Evolutionary conservation across 2,797 vertebrate species (phyloP), one percentile per base, ranked within the genome.

Genomic region (Oryzias dopingdopingensis): DNA sequence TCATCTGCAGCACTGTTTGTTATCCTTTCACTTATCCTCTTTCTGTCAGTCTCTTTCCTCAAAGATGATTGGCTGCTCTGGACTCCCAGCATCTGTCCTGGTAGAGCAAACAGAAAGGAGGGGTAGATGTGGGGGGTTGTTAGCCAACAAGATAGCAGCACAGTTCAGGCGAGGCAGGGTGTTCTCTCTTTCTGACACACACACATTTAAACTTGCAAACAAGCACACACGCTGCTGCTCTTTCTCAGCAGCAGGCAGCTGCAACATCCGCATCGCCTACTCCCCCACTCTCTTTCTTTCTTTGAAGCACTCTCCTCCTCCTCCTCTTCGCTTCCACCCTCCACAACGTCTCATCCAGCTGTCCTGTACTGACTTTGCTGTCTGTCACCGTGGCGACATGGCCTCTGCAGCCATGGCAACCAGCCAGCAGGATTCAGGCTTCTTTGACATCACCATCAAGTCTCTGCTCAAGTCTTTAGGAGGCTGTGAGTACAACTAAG

Each of bases 361-460:
- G 42, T 92, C 93, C 88, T 79, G 80, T 86, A 92, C 82, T 89
- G 81, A 76, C 82, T 91, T 90, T 82, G 85, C 91, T 88, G 93
- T 92, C 93, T 80, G 86, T 88, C 81, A 89, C 83, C 87, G 84
- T 89, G 83, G 89, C 84, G 84, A 91, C 86, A 77, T 75, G 75
- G 74, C 78, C 86, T 87, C 83, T 64, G 93, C 92, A 93, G 92
- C 92, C 93, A 98, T 98, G 96, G 94, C 89, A 85, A 89, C 94
- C 90, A 95, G 96, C 93, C 96, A 97, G 92, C 96, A 97, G 91
- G 97, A 98, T 89, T 98, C 94, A 42, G 95, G 96, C 84, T 98
- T 99, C 93, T 98, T 99, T 93, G 96, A 99, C 92, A 97, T 98
- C 94, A 98, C 96, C 93, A 93, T 99, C 94, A 98, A 95, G 91